Evolutionary conservation across 2,888 invertebrate genomes (phyloP).

Genomic region (Dryocosmus kuriphilus): DNA sequence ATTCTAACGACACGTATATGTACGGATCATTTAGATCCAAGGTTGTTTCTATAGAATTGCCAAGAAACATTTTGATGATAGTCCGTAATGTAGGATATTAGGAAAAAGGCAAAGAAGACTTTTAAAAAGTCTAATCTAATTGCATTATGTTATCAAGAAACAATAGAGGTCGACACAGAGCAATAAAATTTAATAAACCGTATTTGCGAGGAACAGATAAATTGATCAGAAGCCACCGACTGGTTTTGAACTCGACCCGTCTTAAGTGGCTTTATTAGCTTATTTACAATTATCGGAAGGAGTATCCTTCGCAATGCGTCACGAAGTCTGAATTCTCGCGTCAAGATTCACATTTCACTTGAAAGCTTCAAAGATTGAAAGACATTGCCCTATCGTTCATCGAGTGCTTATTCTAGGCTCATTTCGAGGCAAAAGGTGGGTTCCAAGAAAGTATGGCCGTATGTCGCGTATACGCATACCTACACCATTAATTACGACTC

Average conservation of each 20-base stretch:
- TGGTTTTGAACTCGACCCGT: slow-evolving; percentile 22
- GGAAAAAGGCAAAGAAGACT: no score
- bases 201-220: slow-evolving; percentile 17
- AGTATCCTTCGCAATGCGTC: not conserved
- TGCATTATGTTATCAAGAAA: not conserved
- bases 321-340: not conserved
- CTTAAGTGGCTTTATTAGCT: slow-evolving; percentile 35
- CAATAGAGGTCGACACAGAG: slow-evolving; percentile 1
- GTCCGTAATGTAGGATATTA: no score
- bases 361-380: not conserved
- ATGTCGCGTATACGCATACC: slow-evolving; percentile 68
- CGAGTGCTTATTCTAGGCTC: not conserved
- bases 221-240: slow-evolving; percentile 19
- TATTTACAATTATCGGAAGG: slow-evolving; percentile 28
- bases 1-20: not conserved
- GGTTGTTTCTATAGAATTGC: not conserved
- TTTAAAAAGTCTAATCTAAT: not conserved
- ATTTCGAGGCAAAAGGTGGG: slow-evolving; percentile 18
- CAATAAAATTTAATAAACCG: slow-evolving; percentile 21
- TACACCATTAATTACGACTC: slow-evolving; percentile 76
- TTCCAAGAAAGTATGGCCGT: slow-evolving; percentile 42
- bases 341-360: not conserved
- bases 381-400: not conserved
- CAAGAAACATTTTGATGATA: not conserved
- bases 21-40: not conserved